Conservation (phyloP, 2,797 vertebrate genomes). For the Lutjanus campechanus region DNA sequence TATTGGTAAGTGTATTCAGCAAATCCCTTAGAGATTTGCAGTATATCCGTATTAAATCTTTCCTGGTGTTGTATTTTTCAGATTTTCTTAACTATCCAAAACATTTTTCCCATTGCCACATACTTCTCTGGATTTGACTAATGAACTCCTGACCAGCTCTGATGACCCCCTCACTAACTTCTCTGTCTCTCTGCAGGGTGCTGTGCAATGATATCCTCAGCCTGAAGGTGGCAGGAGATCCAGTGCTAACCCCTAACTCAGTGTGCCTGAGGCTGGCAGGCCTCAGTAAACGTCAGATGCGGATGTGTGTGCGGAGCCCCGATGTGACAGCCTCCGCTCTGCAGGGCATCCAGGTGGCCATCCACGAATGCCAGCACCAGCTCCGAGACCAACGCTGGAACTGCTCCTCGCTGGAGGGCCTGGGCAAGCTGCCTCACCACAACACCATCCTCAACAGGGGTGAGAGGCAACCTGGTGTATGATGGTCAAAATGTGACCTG, state of each 20-base stretch:
- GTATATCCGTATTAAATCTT: constrained; percentile 16
- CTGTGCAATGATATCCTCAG: constrained; percentile 93
- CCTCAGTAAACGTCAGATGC: constrained; percentile 92
- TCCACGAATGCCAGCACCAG: constrained; percentile 95
- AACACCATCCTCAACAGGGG: constrained; percentile 92
- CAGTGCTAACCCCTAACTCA: constrained; percentile 92
- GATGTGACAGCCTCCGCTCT: constrained; percentile 94
- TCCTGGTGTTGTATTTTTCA: constrained; percentile 19
- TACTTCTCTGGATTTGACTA: constrained; percentile 58
- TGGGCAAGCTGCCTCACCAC: constrained; percentile 90
- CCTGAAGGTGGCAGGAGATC: constrained; percentile 92
- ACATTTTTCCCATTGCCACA: constrained; percentile 36
- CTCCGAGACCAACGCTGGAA: constrained; percentile 94
- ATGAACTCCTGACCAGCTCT: constrained; percentile 64
- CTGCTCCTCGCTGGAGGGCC: constrained; percentile 91
- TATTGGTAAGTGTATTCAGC: constrained; percentile 32
- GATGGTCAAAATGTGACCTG: constrained; percentile 26
- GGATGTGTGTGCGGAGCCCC: constrained; percentile 92
- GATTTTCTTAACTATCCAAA: constrained; percentile 23
- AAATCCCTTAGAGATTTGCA: constrained; percentile 22
- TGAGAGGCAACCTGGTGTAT: constrained; percentile 69
- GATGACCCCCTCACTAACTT: constrained; percentile 32
- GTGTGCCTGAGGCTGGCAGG: constrained; percentile 93
- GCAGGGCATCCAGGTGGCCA: constrained; percentile 93
- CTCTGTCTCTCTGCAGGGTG: constrained; percentile 82